phyloP scores from a whole-genome alignment of 2,888 invertebrate genomes.

The Blomia tropicalis region DNA sequence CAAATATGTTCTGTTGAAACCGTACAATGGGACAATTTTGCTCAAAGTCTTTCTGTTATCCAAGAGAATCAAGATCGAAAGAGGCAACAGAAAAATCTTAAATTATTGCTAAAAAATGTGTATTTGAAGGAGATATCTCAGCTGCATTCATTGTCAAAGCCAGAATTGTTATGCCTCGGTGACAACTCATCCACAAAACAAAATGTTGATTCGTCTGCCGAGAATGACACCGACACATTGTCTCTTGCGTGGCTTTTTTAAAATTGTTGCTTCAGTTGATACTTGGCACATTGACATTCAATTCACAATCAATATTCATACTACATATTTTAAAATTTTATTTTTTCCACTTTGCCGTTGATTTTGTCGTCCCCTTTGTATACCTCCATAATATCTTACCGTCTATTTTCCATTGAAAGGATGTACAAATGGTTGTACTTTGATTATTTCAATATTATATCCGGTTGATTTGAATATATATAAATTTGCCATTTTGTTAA shows the following conservation, averaged over 20 bases:
- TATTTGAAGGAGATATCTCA: neutral
- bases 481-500: too few relatives aligned
- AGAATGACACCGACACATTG: conserved; percentile 2
- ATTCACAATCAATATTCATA: too few relatives aligned
- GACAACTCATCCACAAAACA: neutral
- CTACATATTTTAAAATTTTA: too few relatives aligned
- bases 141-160: neutral
- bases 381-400: too few relatives aligned
- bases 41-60: neutral
- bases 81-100: neutral
- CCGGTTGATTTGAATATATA: too few relatives aligned
- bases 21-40: neutral
- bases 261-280: too few relatives aligned
- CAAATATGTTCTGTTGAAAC: neutral
- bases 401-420: too few relatives aligned
- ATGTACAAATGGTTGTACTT: too few relatives aligned
- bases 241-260: conserved; percentile 5
- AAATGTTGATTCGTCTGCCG: neutral
- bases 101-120: neutral
- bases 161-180: neutral
- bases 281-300: too few relatives aligned
- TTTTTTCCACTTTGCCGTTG: too few relatives aligned
- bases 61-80: neutral
- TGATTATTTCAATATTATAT: too few relatives aligned
- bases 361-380: too few relatives aligned